A percentile compares a stretch with the other conserved stretches of the same genome.
phyloP scores from a whole-genome alignment of 2,113 vertebrate genomes.

The Thamnaconus septentrionalis region DNA sequence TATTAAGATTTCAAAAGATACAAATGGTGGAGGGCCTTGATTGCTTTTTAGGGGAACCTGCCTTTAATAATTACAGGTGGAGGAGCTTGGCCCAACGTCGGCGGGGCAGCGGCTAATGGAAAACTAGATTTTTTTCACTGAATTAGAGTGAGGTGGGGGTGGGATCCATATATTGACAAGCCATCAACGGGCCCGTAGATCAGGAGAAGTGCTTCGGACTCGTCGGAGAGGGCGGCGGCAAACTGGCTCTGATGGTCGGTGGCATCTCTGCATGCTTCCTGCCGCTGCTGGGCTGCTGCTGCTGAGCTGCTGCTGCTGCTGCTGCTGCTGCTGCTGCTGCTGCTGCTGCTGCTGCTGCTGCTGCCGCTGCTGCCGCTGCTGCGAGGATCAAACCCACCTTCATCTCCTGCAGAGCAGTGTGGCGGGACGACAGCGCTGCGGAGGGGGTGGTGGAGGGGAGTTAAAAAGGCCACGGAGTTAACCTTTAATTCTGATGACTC shows the following conservation, averaged over 20 bases:
- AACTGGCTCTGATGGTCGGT: slow-evolving; percentile 84
- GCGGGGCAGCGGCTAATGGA: slow-evolving; percentile 96
- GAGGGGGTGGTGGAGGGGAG: slow-evolving; percentile 10
- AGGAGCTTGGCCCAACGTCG: slow-evolving; percentile 86
- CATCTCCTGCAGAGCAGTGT: slow-evolving; percentile 24
- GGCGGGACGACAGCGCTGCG: not conserved
- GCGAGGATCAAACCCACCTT: slow-evolving; percentile 25
- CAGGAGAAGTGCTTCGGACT: slow-evolving; percentile 98
- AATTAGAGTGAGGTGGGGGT: slow-evolving; percentile 85
- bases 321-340: not conserved
- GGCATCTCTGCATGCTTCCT: slow-evolving; percentile 69
- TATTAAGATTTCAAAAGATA: slow-evolving; percentile 98
- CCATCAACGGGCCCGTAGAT: slow-evolving; percentile 93
- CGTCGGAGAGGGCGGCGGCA: slow-evolving; percentile 81
- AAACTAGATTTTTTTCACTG: slow-evolving; percentile 99
- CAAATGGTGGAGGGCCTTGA: slow-evolving; percentile 88
- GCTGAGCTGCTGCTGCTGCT: too few species aligned
- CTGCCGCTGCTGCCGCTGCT: not conserved
- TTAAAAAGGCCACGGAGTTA: slow-evolving; percentile 42
- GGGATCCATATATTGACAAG: slow-evolving; percentile 99
- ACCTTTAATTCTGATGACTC: slow-evolving; percentile 48
- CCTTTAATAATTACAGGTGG: slow-evolving; percentile 98
- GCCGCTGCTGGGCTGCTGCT: not conserved
- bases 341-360: too few species aligned
- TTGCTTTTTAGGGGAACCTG: slow-evolving; percentile 98